phyloP scores from a whole-genome alignment of 2,113 vertebrate genomes.

The Helogale parvula region DNA sequence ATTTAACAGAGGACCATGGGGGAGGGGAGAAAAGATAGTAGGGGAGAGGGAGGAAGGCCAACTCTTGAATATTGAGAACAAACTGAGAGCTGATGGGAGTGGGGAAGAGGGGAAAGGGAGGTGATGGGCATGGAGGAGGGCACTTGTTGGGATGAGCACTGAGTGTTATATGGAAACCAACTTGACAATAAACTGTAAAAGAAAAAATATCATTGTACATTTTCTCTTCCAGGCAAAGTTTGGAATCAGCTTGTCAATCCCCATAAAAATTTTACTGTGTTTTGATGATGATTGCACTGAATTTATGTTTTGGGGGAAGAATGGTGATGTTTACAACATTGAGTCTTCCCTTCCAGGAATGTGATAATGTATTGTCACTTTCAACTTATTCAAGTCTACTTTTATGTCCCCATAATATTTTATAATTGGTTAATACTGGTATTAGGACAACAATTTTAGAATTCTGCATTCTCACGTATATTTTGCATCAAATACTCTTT shows the following conservation, averaged over 20 bases:
- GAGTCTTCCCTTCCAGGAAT: not conserved
- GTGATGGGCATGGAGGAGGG: too few species aligned
- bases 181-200: too few species aligned
- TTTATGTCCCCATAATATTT: not conserved
- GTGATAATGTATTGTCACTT: not conserved
- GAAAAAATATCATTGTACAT: not conserved
- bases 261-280: not conserved
- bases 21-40: too few species aligned
- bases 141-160: too few species aligned
- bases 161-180: too few species aligned
- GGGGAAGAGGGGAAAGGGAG: too few species aligned
- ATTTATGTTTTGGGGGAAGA: not conserved
- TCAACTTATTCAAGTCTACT: not conserved
- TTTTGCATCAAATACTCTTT: not conserved
- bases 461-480: not conserved
- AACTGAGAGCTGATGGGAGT: too few species aligned
- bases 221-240: slow-evolving; percentile 25
- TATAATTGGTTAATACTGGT: not conserved
- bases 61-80: too few species aligned
- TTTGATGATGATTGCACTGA: not conserved
- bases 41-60: too few species aligned
- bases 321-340: not conserved
- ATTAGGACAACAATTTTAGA: not conserved
- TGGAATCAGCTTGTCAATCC: not conserved
- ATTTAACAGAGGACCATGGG: too few species aligned